Percentiles rank a stretch among this genome's conserved stretches.
Evolutionary conservation across 1,140 invertebrate species (phyloP).

Genomic region (Conus betulinus): DNA sequence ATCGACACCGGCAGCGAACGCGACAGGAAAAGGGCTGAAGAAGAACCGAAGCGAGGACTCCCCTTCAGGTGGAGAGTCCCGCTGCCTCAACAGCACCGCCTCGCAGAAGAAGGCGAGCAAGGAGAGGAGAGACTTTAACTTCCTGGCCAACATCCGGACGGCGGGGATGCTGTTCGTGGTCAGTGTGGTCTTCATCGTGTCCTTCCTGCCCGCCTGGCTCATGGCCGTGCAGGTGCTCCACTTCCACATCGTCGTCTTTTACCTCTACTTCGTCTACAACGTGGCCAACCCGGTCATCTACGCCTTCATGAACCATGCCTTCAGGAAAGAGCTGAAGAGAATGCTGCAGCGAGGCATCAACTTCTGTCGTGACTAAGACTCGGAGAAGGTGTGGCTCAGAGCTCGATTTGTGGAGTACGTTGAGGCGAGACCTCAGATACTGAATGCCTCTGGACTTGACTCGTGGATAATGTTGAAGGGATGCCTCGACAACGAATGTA

Average conservation of each 20-base stretch:
- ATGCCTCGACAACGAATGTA: too few species aligned
- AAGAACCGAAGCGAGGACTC: too few species aligned
- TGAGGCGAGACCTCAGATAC: too few species aligned
- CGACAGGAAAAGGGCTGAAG: neutral
- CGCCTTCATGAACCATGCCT: slow-evolving; percentile 72
- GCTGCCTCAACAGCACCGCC: slow-evolving; percentile 6
- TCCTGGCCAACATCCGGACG: slow-evolving; percentile 70
- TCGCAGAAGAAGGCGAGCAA: slow-evolving; percentile 41
- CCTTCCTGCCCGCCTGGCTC: slow-evolving; percentile 71
- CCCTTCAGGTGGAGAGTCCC: neutral
- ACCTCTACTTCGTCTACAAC: slow-evolving; percentile 72
- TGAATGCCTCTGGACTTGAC: too few species aligned
- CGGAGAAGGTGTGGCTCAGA: slow-evolving; percentile 3
- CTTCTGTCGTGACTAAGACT: slow-evolving; percentile 36
- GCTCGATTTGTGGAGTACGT: too few species aligned
- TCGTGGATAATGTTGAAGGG: too few species aligned
- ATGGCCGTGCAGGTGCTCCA: slow-evolving; percentile 64
- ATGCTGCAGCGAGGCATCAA: slow-evolving; percentile 50
- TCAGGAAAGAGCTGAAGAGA: slow-evolving; percentile 69
- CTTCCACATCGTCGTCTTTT: slow-evolving; percentile 67
- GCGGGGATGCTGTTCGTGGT: slow-evolving; percentile 72
- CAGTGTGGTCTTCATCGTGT: slow-evolving; percentile 70
- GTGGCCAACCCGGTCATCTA: slow-evolving; percentile 74
- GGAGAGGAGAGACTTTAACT: slow-evolving; percentile 50
- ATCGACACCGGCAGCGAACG: slow-evolving; percentile 41